Evolutionary conservation across 2,888 invertebrate species (phyloP).

Genomic region (Cabera pusaria): DNA sequence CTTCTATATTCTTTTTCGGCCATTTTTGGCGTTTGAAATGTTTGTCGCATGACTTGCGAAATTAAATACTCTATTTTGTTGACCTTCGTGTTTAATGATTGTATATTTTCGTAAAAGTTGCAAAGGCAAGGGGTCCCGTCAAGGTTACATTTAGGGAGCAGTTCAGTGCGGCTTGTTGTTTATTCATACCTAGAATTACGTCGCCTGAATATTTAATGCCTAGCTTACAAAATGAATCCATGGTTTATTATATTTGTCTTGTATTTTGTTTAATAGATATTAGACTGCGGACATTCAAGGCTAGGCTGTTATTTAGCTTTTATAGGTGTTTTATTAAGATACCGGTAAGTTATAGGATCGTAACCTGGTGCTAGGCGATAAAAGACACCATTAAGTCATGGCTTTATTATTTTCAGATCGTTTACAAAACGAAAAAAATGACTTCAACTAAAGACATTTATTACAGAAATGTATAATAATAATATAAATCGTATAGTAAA

Average conservation of each 20-base stretch:
- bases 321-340: constrained; percentile 11
- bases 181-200: constrained; percentile 40
- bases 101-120: constrained; percentile 24
- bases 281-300: no score
- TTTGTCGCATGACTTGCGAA: constrained; percentile 20
- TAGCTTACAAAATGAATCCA: constrained; percentile 28
- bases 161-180: constrained; percentile 37
- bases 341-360: no score
- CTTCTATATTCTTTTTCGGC: constrained; percentile 1
- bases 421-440: no score
- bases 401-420: no score
- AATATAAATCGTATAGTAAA: no score
- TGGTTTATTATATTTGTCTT: constrained; percentile 25
- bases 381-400: no score
- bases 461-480: no score
- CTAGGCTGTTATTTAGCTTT: constrained; percentile 18
- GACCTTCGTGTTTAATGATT: constrained; percentile 19
- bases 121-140: constrained; percentile 17
- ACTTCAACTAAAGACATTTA: no score
- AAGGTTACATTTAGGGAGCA: constrained; percentile 34
- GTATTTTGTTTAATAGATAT: no score
- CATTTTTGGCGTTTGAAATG: neutral
- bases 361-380: no score
- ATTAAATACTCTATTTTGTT: constrained; percentile 15
- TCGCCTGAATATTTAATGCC: constrained; percentile 37